Evolutionary conservation across 1,140 invertebrate species (phyloP).

Genomic region (Drosophila equinoxialis): DNA sequence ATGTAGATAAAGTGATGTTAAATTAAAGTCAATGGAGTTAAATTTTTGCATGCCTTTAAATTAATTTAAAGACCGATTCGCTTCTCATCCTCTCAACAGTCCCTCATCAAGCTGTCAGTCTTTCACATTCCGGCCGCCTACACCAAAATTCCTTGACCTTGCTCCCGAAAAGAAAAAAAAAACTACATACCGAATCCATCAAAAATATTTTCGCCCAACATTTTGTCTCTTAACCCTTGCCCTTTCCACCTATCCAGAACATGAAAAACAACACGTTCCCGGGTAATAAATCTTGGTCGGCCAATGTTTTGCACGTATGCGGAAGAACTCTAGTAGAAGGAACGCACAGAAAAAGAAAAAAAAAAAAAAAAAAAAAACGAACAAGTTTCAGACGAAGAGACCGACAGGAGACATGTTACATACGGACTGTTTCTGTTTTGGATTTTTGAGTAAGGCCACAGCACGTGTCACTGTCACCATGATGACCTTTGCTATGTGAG

Average conservation of each 20-base stretch:
- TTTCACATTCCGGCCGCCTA: constrained; percentile 2
- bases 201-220: constrained; percentile 43
- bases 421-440: constrained; percentile 21
- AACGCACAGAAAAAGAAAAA: constrained; percentile 17
- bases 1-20: too few species aligned
- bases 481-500: constrained; percentile 44
- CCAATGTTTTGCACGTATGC: constrained; percentile 61
- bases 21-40: neutral
- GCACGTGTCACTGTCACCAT: constrained; percentile 34
- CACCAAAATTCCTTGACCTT: constrained; percentile 55
- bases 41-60: neutral
- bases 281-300: constrained; percentile 66
- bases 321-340: constrained; percentile 23
- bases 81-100: neutral
- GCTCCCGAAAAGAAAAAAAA: constrained; percentile 17
- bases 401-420: constrained; percentile 44
- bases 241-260: constrained; percentile 7
- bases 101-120: constrained; percentile 9
- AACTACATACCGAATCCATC: constrained; percentile 26
- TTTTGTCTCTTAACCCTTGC: constrained; percentile 34
- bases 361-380: constrained; percentile 19
- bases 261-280: constrained; percentile 66
- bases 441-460: constrained; percentile 23
- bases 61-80: constrained; percentile 2
- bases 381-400: constrained; percentile 22